Conservation (phyloP, 2,888 invertebrate genomes). For the Myopa tessellatipennis region DNA sequence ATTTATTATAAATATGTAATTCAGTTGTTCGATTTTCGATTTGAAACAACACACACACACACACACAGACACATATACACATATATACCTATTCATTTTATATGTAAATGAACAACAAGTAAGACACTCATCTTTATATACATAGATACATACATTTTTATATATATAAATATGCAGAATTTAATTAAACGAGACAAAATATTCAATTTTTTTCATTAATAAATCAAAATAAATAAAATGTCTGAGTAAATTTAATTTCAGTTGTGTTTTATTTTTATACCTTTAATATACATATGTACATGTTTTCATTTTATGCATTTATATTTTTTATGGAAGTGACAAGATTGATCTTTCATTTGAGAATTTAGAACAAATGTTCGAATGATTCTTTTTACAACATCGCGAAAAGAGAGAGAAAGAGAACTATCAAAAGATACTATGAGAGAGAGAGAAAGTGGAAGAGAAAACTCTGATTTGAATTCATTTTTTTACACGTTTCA, state of each 20-base stretch:
- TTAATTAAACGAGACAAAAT: background rate
- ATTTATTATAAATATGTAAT: conserved; percentile 23
- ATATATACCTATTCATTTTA: background rate
- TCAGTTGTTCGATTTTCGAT: conserved; percentile 28
- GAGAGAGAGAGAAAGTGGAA: no score
- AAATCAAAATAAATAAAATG: conserved; percentile 42
- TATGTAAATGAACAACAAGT: conserved; percentile 30
- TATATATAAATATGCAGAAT: background rate
- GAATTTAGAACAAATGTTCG: no score
- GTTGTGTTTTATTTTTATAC: conserved; percentile 43
- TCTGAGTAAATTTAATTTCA: conserved; percentile 42
- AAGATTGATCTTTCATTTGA: no score
- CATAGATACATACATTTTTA: conserved; percentile 24
- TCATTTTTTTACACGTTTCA: no score
- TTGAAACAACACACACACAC: background rate
- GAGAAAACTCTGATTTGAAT: no score
- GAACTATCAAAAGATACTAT: no score
- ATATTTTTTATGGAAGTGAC: no score
- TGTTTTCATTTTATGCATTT: conserved; percentile 13
- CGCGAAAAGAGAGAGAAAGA: no score
- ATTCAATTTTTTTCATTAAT: conserved; percentile 32
- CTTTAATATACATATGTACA: conserved; percentile 6
- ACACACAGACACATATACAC: conserved; percentile 12
- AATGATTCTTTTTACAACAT: no score
- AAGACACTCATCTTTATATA: conserved; percentile 24